Percentiles rank a stretch among this genome's conserved stretches.
Evolutionary conservation across 35 echinoderm and acorn worm genomes (phyloP).

Genomic region (Lytechinus pictus): DNA sequence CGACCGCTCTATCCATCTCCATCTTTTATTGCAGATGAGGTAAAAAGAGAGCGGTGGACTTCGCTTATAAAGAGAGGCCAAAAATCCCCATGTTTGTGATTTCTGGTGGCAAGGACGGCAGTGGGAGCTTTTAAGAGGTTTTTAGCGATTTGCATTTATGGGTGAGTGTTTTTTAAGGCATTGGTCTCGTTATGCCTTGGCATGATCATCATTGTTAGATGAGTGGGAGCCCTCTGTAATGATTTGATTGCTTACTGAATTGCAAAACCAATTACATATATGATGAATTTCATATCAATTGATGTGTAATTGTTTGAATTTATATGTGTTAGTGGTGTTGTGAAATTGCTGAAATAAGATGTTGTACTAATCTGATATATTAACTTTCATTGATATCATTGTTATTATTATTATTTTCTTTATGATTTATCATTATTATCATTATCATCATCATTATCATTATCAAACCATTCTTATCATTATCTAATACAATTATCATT

Average conservation of each 20-base stretch:
- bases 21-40: slow-evolving; percentile 12
- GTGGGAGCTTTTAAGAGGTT: slow-evolving; percentile 17
- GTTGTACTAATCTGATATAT: too few relatives aligned
- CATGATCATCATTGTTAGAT: neutral
- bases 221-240: neutral
- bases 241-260: neutral
- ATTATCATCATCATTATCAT: too few relatives aligned
- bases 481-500: too few relatives aligned
- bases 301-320: neutral
- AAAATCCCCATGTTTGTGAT: neutral
- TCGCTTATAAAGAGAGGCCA: neutral
- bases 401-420: too few relatives aligned
- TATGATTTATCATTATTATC: too few relatives aligned
- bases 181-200: neutral
- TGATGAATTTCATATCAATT: neutral
- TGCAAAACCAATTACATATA: neutral
- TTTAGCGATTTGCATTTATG: neutral
- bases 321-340: neutral
- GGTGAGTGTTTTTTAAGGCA: slow-evolving; percentile 8
- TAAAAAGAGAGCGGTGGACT: neutral
- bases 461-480: too few relatives aligned
- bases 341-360: too few relatives aligned
- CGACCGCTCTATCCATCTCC: neutral
- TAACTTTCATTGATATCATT: too few relatives aligned
- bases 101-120: neutral